Evolutionary conservation across 2,797 vertebrate genomes (phyloP).

Genomic region (Sebastes flavidus): DNA sequence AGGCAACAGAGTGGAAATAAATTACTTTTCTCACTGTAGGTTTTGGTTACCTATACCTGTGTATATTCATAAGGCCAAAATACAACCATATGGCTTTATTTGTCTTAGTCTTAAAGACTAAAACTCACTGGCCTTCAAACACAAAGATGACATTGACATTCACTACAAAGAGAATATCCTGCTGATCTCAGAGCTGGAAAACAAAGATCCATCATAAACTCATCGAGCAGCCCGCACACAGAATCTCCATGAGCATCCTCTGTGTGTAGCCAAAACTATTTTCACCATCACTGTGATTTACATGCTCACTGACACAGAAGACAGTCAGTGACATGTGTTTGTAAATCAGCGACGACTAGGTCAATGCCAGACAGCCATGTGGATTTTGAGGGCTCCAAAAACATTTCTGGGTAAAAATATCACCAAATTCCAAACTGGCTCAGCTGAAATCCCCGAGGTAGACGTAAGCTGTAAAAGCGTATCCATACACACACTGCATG

Average conservation of each 20-base stretch:
- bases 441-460: background rate
- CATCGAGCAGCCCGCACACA: background rate
- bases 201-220: conserved; percentile 43
- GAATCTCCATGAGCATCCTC: background rate
- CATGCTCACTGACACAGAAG: conserved; percentile 1
- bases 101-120: conserved; percentile 18
- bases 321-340: conserved; percentile 15
- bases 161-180: conserved; percentile 14
- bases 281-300: conserved; percentile 28
- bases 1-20: conserved; percentile 1
- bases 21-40: background rate
- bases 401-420: conserved; percentile 33
- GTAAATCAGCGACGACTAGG: conserved; percentile 22
- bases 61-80: conserved; percentile 13
- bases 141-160: background rate
- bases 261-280: background rate
- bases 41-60: conserved; percentile 11
- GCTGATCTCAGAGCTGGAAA: conserved; percentile 26
- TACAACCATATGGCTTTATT: conserved; percentile 59
- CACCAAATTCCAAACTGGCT: conserved; percentile 16
- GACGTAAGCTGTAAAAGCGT: background rate
- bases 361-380: conserved; percentile 24
- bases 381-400: background rate
- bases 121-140: conserved; percentile 9
- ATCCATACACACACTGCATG: background rate